Conservation (phyloP, 2,113 vertebrate species). For the Strix uralensis region DNA sequence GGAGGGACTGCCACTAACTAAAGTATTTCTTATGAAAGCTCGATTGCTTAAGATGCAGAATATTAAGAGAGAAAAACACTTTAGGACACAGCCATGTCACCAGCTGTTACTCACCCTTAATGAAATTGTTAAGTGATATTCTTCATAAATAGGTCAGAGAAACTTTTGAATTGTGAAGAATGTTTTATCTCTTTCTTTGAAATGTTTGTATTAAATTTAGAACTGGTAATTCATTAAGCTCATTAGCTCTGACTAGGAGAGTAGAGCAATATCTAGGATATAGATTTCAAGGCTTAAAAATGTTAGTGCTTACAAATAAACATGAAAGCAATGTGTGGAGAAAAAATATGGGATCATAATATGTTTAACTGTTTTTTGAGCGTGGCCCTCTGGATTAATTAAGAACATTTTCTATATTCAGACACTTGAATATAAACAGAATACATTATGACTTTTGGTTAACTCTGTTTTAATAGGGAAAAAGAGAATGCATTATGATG, state of each 20-base stretch:
- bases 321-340: slow-evolving; percentile 52
- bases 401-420: slow-evolving; percentile 60
- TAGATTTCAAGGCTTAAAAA: slow-evolving; percentile 56
- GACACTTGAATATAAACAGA: slow-evolving; percentile 54
- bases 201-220: slow-evolving; percentile 65
- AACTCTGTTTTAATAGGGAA: slow-evolving; percentile 35
- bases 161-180: slow-evolving; percentile 66
- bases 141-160: slow-evolving; percentile 73
- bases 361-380: slow-evolving; percentile 62
- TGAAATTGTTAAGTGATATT: slow-evolving; percentile 75
- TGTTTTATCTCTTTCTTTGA: slow-evolving; percentile 67
- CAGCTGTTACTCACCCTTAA: slow-evolving; percentile 77
- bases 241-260: slow-evolving; percentile 57
- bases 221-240: slow-evolving; percentile 64
- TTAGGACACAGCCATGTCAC: slow-evolving; percentile 71
- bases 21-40: slow-evolving; percentile 74
- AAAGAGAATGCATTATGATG: slow-evolving; percentile 40
- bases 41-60: slow-evolving; percentile 74
- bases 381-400: slow-evolving; percentile 52
- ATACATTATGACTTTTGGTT: slow-evolving; percentile 50
- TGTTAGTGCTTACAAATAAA: slow-evolving; percentile 63
- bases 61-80: slow-evolving; percentile 73
- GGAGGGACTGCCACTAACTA: slow-evolving; percentile 67
- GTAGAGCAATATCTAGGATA: slow-evolving; percentile 56
- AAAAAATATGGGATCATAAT: slow-evolving; percentile 51